These are phyloP conservation scores for Aphaenogaster rudis DNA, from an alignment of 1,140 invertebrate species.

Conservation along the genomic window DNA sequence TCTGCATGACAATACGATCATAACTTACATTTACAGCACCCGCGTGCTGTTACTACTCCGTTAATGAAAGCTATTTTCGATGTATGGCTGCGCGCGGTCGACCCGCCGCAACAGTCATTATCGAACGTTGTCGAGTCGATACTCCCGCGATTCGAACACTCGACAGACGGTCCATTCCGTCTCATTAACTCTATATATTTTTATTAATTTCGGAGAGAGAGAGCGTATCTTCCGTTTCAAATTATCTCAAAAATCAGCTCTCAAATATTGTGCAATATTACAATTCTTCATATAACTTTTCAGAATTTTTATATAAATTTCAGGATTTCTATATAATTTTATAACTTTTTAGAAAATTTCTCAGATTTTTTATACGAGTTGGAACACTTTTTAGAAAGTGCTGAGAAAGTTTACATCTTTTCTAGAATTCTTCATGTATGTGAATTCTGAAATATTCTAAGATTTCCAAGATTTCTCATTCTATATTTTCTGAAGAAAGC, in stretches of 20 bases:
- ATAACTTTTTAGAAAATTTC: too few species aligned
- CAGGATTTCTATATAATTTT: too few species aligned
- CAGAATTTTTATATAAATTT: too few species aligned
- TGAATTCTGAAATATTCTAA: too few species aligned
- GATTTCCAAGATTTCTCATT: too few species aligned
- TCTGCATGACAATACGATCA: constrained; percentile 66
- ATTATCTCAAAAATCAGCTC: background rate
- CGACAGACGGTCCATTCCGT: background rate
- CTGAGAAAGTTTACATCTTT: too few species aligned
- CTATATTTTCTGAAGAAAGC: too few species aligned
- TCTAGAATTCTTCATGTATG: too few species aligned
- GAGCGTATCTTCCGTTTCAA: background rate
- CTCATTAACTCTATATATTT: constrained; percentile 11
- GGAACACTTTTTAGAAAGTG: too few species aligned
- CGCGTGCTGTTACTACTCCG: constrained; percentile 26
- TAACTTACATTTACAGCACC: constrained; percentile 64
- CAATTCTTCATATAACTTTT: too few species aligned
- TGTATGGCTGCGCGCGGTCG: background rate
- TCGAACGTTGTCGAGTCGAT: background rate
- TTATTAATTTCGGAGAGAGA: background rate
- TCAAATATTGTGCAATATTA: background rate
- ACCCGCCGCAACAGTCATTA: constrained; percentile 22
- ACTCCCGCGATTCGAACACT: constrained; percentile 6
- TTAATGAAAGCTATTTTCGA: constrained; percentile 66
- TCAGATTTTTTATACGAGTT: too few species aligned